Conservation (phyloP, 2,113 vertebrate species). For the Aegithalos caudatus region DNA sequence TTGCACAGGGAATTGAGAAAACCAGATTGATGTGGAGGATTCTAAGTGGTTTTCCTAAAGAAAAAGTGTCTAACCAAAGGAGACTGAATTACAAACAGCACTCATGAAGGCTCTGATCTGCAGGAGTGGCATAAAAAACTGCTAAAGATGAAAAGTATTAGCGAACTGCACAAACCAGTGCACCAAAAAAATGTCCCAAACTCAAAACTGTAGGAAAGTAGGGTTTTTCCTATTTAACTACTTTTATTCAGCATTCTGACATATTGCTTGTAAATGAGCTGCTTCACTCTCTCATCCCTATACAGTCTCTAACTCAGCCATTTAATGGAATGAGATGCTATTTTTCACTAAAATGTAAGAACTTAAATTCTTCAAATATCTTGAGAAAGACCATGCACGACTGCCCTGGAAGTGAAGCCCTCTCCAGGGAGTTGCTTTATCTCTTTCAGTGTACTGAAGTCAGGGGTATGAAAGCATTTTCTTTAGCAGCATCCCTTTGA, state of each 20-base stretch:
- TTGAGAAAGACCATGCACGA: background rate
- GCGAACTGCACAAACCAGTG: background rate
- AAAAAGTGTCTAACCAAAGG: background rate
- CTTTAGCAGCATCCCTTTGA: background rate
- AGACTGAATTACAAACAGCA: background rate
- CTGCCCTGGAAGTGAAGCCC: background rate
- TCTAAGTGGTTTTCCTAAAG: background rate
- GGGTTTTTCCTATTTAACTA: rapidly evolving
- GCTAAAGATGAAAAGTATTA: background rate
- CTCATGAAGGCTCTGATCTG: background rate
- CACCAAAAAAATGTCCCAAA: background rate
- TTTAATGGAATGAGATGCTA: background rate
- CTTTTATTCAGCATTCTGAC: background rate
- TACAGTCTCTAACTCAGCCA: background rate
- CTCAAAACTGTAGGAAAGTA: background rate
- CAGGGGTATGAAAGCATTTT: background rate
- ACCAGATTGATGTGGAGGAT: background rate
- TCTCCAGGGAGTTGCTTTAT: background rate
- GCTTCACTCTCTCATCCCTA: background rate
- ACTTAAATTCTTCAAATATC: background rate
- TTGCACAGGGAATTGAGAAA: background rate
- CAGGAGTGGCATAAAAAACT: background rate
- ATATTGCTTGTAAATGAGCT: background rate
- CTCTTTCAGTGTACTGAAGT: background rate
- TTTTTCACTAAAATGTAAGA: background rate